phyloP scores from a whole-genome alignment of 2,797 vertebrate genomes.

The Tachyglossus aculeatus region DNA sequence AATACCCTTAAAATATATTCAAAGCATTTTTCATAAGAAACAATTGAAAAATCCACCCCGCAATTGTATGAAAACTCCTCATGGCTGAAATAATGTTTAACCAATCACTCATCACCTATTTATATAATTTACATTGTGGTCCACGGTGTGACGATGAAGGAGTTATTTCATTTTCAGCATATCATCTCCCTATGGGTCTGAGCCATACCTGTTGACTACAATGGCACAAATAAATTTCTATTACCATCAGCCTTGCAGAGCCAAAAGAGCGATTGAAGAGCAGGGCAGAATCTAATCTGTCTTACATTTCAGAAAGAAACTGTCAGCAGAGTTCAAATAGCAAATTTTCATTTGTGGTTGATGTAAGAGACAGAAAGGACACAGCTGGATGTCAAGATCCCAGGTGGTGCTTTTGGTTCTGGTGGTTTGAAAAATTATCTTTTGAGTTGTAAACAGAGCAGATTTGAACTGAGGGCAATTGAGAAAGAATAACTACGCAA shows the following conservation, averaged over 20 bases:
- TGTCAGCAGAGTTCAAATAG: conserved; percentile 16
- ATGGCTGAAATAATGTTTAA: background rate
- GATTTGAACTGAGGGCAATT: background rate
- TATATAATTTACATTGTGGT: background rate
- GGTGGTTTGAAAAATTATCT: background rate
- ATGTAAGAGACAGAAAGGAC: background rate
- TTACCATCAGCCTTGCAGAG: conserved; percentile 6
- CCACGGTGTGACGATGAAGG: background rate
- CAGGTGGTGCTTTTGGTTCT: background rate
- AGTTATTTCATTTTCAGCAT: conserved; percentile 8
- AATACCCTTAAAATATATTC: background rate
- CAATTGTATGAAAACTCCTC: background rate
- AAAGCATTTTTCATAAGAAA: no score
- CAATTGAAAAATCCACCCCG: background rate
- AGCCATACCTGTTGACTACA: background rate
- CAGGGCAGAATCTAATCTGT: conserved; percentile 21
- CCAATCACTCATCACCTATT: background rate
- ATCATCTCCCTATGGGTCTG: background rate
- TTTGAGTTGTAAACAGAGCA: conserved; percentile 3
- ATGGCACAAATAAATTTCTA: conserved; percentile 27
- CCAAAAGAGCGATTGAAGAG: background rate
- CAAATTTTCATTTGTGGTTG: background rate
- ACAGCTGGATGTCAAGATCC: background rate
- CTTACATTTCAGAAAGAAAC: background rate
- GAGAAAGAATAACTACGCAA: background rate